Conservation (phyloP, 1,140 invertebrate species). For the Drosophila ironensis region DNA sequence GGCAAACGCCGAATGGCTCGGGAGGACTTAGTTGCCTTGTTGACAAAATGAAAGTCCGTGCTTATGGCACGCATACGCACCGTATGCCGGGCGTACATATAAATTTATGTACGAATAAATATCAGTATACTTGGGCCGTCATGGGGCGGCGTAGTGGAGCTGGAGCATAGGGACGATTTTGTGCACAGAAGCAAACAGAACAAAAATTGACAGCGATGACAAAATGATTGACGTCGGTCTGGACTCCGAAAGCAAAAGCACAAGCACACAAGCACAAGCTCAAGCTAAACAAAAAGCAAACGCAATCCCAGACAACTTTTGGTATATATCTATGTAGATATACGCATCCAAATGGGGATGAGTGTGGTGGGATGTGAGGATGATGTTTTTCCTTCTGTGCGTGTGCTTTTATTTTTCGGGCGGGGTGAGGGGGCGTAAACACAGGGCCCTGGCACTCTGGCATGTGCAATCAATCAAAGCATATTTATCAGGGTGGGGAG, state of each 20-base stretch:
- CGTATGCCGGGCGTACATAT: slow-evolving; percentile 8
- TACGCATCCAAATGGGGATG: too few relatives aligned
- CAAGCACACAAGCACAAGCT: neutral
- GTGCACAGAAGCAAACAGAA: slow-evolving; percentile 23
- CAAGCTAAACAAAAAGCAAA: too few relatives aligned
- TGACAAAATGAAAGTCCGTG: too few relatives aligned
- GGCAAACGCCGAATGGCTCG: too few relatives aligned
- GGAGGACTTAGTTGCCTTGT: too few relatives aligned
- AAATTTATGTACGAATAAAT: slow-evolving; percentile 5
- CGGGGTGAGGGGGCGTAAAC: neutral
- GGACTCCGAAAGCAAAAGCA: neutral
- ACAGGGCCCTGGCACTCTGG: neutral
- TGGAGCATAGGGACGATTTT: slow-evolving; percentile 16
- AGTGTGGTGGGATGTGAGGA: neutral
- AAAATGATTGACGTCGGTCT: slow-evolving; percentile 71
- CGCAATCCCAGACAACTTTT: slow-evolving; percentile 24
- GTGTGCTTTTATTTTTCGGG: too few relatives aligned
- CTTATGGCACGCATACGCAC: slow-evolving; percentile 9
- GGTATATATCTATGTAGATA: neutral
- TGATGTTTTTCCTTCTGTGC: too few relatives aligned
- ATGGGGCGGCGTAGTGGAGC: neutral
- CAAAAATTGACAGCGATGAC: slow-evolving; percentile 60
- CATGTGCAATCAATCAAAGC: slow-evolving; percentile 60
- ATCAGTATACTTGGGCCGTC: neutral
- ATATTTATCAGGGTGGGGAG: too few relatives aligned